Percentiles rank a stretch among this genome's conserved stretches.
phyloP scores from a whole-genome alignment of 2,888 invertebrate genomes.

The Ochropleura leucogaster region DNA sequence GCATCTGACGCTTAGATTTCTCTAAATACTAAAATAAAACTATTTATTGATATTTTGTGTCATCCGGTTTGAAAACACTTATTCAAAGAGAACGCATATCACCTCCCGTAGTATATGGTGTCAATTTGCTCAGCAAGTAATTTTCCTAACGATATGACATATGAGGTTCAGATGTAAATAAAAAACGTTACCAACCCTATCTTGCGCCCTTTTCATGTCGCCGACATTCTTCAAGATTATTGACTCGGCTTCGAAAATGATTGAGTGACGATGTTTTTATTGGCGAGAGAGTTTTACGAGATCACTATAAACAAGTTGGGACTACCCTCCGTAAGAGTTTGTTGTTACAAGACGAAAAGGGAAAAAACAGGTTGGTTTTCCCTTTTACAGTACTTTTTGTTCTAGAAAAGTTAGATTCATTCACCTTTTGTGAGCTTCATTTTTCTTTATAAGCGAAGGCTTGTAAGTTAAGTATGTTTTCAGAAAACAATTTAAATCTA shows the following conservation, averaged over 20 bases:
- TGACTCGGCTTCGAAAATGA: slow-evolving; percentile 59
- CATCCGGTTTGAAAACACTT: background rate
- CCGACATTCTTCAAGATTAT: slow-evolving; percentile 54
- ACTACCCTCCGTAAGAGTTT: slow-evolving; percentile 12
- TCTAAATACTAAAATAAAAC: background rate
- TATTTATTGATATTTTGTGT: background rate
- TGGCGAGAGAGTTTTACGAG: slow-evolving; percentile 54
- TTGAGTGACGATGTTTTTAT: slow-evolving; percentile 62
- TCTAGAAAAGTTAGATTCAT: slow-evolving; percentile 8
- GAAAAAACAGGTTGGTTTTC: slow-evolving; percentile 36
- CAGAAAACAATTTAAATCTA: slow-evolving; percentile 1
- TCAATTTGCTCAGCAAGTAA: background rate
- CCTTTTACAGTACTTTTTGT: slow-evolving; percentile 26
- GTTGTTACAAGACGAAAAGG: slow-evolving; percentile 31
- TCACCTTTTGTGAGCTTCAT: slow-evolving; percentile 24
- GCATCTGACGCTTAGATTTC: no score
- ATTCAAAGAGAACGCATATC: background rate
- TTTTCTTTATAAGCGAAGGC: background rate
- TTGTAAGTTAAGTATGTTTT: background rate
- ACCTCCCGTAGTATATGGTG: background rate
- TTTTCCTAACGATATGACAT: background rate
- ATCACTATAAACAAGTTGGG: slow-evolving; percentile 54
- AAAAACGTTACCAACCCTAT: slow-evolving; percentile 38
- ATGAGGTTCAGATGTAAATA: background rate
- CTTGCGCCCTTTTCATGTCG: slow-evolving; percentile 33